These are phyloP conservation scores for Trochalopteron elliotii DNA, from an alignment of 2,113 vertebrate genomes.

Conservation along the genomic window DNA sequence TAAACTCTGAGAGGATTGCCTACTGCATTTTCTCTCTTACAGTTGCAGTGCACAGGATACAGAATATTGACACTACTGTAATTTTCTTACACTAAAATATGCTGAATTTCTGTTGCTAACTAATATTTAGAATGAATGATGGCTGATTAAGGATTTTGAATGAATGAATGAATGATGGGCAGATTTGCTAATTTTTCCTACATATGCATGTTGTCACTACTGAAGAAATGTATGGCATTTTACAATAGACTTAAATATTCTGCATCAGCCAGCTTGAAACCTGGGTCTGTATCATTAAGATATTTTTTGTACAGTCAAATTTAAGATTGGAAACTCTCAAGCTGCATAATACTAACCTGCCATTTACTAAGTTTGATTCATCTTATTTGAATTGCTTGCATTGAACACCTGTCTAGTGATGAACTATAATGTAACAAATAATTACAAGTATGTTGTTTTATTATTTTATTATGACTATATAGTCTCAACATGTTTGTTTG, in stretches of 20 bases:
- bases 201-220: neutral
- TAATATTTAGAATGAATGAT: conserved; percentile 2
- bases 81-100: neutral
- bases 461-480: neutral
- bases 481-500: neutral
- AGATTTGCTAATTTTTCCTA: neutral
- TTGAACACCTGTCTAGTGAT: neutral
- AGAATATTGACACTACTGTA: neutral
- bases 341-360: neutral
- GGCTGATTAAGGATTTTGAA: neutral
- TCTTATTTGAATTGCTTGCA: neutral
- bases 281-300: neutral
- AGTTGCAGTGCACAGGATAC: neutral
- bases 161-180: neutral
- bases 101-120: neutral
- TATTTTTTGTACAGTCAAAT: neutral
- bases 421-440: neutral
- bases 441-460: neutral
- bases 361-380: neutral
- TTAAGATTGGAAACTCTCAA: neutral
- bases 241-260: neutral
- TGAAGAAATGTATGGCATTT: neutral
- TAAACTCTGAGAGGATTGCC: neutral
- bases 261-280: neutral
- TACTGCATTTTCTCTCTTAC: neutral